These are phyloP conservation scores for Ephialtes manifestator DNA, from an alignment of 2,888 invertebrate species.

Conservation along the genomic window DNA sequence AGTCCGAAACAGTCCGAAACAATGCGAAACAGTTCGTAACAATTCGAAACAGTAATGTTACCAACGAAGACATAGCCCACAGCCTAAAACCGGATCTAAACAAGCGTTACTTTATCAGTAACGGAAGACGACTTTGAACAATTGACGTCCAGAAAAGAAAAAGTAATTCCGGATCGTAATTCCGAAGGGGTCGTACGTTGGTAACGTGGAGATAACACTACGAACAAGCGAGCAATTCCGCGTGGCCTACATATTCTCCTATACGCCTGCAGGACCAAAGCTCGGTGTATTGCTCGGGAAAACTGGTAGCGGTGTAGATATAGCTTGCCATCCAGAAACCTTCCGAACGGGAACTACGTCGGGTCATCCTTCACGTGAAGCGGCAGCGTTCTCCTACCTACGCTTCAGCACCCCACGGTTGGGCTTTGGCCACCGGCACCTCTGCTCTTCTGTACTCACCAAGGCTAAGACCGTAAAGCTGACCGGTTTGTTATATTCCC, in stretches of 20 bases:
- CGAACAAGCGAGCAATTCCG: slow-evolving; percentile 25
- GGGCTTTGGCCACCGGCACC: slow-evolving; percentile 20
- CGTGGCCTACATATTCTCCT: slow-evolving; percentile 24
- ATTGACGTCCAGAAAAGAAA: slow-evolving; percentile 15
- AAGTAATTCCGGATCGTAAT: slow-evolving; percentile 24
- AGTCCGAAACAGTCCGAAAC: no score
- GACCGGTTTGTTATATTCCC: not conserved
- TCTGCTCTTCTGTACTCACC: not conserved
- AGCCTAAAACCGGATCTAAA: not conserved
- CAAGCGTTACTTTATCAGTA: not conserved
- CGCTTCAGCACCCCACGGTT: slow-evolving; percentile 10
- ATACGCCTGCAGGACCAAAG: not conserved
- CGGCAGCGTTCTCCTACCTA: not conserved
- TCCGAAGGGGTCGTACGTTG: slow-evolving; percentile 2
- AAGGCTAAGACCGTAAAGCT: slow-evolving; percentile 3
- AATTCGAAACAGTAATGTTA: not conserved
- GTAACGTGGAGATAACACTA: slow-evolving; percentile 7
- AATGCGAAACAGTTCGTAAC: not conserved
- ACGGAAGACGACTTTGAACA: slow-evolving; percentile 1
- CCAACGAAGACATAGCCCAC: not conserved
- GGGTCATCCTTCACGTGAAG: slow-evolving; percentile 25
- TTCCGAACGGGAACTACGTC: slow-evolving; percentile 5
- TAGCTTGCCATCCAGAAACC: not conserved
- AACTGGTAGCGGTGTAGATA: slow-evolving; percentile 11
- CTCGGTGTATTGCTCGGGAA: slow-evolving; percentile 23